phyloP scores from a whole-genome alignment of 1,140 invertebrate genomes.

The Pseudoatta argentina region DNA sequence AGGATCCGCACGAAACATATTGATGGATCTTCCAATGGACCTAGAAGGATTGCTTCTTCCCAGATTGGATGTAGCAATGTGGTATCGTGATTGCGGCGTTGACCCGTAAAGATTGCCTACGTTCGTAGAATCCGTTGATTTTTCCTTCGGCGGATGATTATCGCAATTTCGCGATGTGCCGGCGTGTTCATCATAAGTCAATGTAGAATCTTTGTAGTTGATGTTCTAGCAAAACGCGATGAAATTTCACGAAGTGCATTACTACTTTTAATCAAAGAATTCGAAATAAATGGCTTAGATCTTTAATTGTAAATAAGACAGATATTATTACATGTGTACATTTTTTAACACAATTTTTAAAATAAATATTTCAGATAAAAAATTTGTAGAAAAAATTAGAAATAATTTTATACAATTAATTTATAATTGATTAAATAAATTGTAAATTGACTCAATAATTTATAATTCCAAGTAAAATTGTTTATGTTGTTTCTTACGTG shows the following conservation, averaged over 20 bases:
- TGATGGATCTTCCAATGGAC: neutral
- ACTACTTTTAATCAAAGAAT: neutral
- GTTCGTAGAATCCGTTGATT: constrained; percentile 16
- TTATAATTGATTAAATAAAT: neutral
- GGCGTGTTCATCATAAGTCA: constrained; percentile 61
- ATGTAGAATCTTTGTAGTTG: constrained; percentile 58
- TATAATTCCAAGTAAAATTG: neutral
- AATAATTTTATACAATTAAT: neutral
- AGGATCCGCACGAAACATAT: constrained; percentile 41
- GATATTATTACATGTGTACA: neutral
- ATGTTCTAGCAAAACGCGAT: neutral
- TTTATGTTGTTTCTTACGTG: constrained; percentile 1
- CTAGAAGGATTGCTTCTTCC: constrained; percentile 26
- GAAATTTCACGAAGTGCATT: constrained; percentile 1
- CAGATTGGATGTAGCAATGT: constrained; percentile 28
- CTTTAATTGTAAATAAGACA: neutral
- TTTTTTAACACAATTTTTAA: neutral
- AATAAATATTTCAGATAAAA: neutral
- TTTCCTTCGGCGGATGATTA: constrained; percentile 39
- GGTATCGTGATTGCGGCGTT: constrained; percentile 58
- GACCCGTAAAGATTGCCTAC: constrained; percentile 62
- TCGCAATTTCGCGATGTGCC: constrained; percentile 60
- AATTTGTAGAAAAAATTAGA: neutral
- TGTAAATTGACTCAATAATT: neutral
- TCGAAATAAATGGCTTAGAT: neutral